Evolutionary conservation across 2,113 vertebrate species (phyloP).

Genomic region (Campylomormyrus numenius): DNA sequence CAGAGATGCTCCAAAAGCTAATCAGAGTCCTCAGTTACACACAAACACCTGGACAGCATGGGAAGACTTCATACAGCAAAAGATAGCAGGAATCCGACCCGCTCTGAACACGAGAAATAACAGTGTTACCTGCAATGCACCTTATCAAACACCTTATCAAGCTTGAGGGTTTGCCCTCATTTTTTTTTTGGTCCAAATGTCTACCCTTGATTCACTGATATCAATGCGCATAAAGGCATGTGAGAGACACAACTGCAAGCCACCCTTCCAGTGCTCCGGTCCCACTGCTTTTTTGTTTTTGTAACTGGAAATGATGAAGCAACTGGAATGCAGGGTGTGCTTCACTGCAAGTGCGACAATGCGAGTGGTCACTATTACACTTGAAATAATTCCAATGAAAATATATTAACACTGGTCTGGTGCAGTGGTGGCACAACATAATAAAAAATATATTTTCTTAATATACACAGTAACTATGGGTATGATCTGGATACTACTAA

Average conservation of each 20-base stretch:
- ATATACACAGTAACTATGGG: not conserved
- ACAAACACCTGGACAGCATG: not conserved
- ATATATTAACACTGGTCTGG: not conserved
- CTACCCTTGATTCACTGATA: not conserved
- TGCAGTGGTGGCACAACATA: not conserved
- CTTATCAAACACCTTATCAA: not conserved
- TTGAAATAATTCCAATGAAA: not conserved
- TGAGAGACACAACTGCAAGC: not conserved
- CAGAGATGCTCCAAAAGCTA: not conserved
- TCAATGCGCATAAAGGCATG: not conserved
- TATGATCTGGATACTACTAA: not conserved
- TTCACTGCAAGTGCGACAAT: not conserved
- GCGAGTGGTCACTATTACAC: constrained; percentile 9
- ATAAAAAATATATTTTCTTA: not conserved
- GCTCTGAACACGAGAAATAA: not conserved
- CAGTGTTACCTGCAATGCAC: not conserved
- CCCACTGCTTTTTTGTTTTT: not conserved
- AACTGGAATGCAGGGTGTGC: not conserved
- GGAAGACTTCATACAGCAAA: not conserved
- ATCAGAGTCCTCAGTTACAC: not conserved
- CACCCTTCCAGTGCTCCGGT: not conserved
- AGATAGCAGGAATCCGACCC: not conserved
- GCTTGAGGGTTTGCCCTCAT: not conserved
- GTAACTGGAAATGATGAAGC: not conserved
- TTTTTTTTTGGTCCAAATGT: not conserved